These are phyloP conservation scores for Ophion costatus DNA, from an alignment of 2,888 invertebrate species.

Conservation along the genomic window DNA sequence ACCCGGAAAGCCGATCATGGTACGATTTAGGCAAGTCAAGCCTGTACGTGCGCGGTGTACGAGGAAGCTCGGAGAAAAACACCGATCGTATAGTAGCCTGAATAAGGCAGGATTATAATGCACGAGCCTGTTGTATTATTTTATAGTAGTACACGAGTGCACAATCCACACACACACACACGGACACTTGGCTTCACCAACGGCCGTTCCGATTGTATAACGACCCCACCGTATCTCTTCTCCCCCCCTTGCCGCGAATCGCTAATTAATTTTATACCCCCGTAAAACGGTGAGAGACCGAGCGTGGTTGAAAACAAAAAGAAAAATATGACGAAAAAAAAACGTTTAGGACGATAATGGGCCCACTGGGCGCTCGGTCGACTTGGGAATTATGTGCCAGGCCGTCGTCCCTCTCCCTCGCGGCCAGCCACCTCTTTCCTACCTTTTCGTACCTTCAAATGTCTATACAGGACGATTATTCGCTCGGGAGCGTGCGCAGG, in stretches of 20 bases:
- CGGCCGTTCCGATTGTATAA: slow-evolving; percentile 68
- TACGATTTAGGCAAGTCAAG: too few relatives aligned
- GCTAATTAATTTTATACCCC: slow-evolving; percentile 78
- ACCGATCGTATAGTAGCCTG: slow-evolving; percentile 51
- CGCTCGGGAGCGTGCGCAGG: slow-evolving; percentile 27
- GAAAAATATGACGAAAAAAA: slow-evolving; percentile 24
- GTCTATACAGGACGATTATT: slow-evolving; percentile 29
- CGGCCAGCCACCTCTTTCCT: slow-evolving; percentile 12
- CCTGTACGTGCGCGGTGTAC: neutral
- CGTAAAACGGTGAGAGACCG: slow-evolving; percentile 70
- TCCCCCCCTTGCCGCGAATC: slow-evolving; percentile 63
- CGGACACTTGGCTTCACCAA: slow-evolving; percentile 51
- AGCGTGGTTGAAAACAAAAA: slow-evolving; percentile 19
- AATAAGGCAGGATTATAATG: slow-evolving; percentile 46
- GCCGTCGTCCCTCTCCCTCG: slow-evolving; percentile 18
- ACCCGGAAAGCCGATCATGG: too few relatives aligned
- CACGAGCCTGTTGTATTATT: slow-evolving; percentile 48
- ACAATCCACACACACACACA: slow-evolving; percentile 30
- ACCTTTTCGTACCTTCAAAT: slow-evolving; percentile 27
- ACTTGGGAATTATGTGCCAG: slow-evolving; percentile 57
- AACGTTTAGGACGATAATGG: slow-evolving; percentile 60
- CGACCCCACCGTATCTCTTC: slow-evolving; percentile 55
- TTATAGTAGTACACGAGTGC: slow-evolving; percentile 21
- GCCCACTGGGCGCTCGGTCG: slow-evolving; percentile 51
- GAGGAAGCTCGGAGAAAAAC: slow-evolving; percentile 38